Conservation (phyloP, 2,888 invertebrate species). For the Cartodere bifasciata region DNA sequence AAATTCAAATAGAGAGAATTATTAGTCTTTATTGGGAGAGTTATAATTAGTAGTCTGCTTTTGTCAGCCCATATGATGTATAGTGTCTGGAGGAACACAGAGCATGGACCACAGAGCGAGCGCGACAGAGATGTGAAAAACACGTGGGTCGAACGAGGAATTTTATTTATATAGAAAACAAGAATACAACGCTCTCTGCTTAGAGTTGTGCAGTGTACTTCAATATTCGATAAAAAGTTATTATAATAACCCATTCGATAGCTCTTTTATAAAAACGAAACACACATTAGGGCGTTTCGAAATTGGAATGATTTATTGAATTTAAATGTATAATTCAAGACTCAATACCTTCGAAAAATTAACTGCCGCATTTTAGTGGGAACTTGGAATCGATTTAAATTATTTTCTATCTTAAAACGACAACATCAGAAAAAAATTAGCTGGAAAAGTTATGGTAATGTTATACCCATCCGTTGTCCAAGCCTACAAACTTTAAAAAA, state of each 20-base stretch:
- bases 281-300: no score
- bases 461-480: no score
- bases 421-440: no score
- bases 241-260: slow-evolving; percentile 17
- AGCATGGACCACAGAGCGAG: slow-evolving; percentile 13
- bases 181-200: slow-evolving; percentile 12
- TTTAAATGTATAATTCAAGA: no score
- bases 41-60: slow-evolving; percentile 31
- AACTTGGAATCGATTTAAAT: no score
- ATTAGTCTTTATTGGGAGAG: slow-evolving; percentile 28
- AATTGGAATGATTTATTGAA: no score
- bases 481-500: no score
- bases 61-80: slow-evolving; percentile 28
- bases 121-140: slow-evolving; percentile 10
- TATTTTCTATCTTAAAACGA: no score
- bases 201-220: slow-evolving; percentile 7
- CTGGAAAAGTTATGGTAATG: no score
- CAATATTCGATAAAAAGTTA: slow-evolving; percentile 18
- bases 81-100: slow-evolving; percentile 18
- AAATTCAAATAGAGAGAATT: slow-evolving; percentile 30
- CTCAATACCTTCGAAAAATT: no score
- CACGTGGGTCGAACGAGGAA: slow-evolving; percentile 26
- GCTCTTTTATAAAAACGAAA: no score
- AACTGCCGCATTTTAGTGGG: no score
- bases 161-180: slow-evolving; percentile 31